phyloP scores from a whole-genome alignment of 2,113 vertebrate genomes.

The Megaceryle torquata region DNA sequence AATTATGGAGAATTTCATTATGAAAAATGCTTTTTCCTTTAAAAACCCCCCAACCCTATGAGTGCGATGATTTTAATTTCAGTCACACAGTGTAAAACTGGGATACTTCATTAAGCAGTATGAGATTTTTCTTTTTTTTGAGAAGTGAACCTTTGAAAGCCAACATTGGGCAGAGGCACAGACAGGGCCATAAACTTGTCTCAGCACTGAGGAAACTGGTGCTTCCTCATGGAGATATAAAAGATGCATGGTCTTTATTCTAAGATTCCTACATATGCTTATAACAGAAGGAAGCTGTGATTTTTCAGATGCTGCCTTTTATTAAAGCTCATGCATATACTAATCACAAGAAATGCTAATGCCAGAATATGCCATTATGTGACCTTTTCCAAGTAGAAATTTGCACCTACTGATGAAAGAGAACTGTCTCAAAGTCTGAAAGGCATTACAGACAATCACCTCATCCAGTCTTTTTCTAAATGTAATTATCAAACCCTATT shows the following conservation, averaged over 20 bases:
- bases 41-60: not conserved
- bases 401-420: not conserved
- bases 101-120: not conserved
- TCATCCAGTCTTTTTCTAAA: not conserved
- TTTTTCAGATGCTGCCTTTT: not conserved
- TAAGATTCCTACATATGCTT: not conserved
- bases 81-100: not conserved
- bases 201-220: not conserved
- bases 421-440: not conserved
- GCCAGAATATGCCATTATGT: not conserved
- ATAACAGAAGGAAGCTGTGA: not conserved
- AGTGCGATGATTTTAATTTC: not conserved
- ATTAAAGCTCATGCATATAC: not conserved
- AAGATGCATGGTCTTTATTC: not conserved
- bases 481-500: not conserved
- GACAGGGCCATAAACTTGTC: not conserved
- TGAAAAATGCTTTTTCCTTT: not conserved
- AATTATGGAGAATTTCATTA: not conserved
- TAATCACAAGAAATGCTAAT: slow-evolving; percentile 7
- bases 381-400: not conserved
- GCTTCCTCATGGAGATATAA: not conserved
- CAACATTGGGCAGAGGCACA: not conserved
- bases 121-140: not conserved
- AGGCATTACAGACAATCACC: not conserved
- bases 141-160: not conserved